Percentiles rank a stretch among this genome's conserved stretches.
These are phyloP conservation scores for Psettodes erumei DNA, from an alignment of 2,113 vertebrate genomes.

Conservation along the genomic window DNA sequence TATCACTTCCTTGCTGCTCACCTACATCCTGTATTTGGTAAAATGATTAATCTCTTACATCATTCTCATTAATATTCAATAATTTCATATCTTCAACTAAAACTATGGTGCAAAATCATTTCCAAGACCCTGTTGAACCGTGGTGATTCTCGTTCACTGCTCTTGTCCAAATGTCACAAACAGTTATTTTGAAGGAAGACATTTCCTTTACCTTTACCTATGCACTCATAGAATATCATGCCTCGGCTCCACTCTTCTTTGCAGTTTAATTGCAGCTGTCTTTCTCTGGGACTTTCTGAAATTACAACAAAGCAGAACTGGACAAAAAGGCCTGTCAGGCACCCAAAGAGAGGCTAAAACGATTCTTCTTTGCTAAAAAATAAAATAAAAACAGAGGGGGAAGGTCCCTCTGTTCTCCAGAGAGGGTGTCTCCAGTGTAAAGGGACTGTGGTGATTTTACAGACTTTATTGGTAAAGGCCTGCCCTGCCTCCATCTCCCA, in stretches of 20 bases:
- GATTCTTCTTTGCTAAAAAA: conserved; percentile 55
- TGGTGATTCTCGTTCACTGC: conserved; percentile 45
- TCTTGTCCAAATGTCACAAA: conserved; percentile 55
- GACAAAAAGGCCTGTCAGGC: conserved; percentile 60
- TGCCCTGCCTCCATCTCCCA: conserved; percentile 47
- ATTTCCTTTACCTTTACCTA: conserved; percentile 63
- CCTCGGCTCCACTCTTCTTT: conserved; percentile 41
- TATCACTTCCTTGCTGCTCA: conserved; percentile 57
- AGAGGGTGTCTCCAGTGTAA: conserved; percentile 79
- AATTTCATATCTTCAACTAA: conserved; percentile 54
- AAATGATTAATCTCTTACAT: conserved; percentile 53
- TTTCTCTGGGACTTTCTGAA: conserved; percentile 52
- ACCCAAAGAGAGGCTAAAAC: conserved; percentile 60
- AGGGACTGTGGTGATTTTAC: conserved; percentile 79
- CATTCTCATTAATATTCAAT: conserved; percentile 59
- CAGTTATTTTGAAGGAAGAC: conserved; percentile 80
- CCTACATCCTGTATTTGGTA: conserved; percentile 73
- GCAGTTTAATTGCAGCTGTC: conserved; percentile 59
- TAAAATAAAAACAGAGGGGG: conserved; percentile 46
- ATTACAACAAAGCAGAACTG: conserved; percentile 62
- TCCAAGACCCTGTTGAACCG: conserved; percentile 73
- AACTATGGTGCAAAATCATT: conserved; percentile 73
- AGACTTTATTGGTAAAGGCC: conserved; percentile 68
- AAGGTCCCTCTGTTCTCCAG: conserved; percentile 61
- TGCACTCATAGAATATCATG: conserved; percentile 30